Base-by-base conservation (phyloP, 1,140 invertebrate genomes). In the Polypedilum vanderplanki region DNA sequence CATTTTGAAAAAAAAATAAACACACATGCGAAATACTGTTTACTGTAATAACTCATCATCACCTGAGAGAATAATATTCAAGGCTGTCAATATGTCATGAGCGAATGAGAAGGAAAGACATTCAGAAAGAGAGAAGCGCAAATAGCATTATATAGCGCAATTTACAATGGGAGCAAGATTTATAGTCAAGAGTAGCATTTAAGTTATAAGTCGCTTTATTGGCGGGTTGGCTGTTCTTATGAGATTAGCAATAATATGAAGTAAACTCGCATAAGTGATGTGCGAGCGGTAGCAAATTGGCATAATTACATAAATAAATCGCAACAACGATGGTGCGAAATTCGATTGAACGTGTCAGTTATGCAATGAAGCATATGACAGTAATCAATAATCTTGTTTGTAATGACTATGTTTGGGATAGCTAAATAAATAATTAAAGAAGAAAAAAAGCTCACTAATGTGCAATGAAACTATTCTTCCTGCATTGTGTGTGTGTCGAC, bases 241-340 rank as follows among this genome's bases (percentile, higher is more conserved):
- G 10, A 57, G 46, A 57, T 57, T 57, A 57, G n/a, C 46, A 57
- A 57, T 1, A 12, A 15, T 57, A 57, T 1, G 12, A 57, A 57
- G 7, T 15, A 15, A 57, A 57, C 46, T 57, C n/a, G 1, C 24
- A 33, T 33, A n/a, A 57, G 46, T 57, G 46, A 12, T n/a, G n/a
- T n/a, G 12, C 46, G n/a, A 3, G 15, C 46, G n/a, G 46, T 12
- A 57, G 46, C 12, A 57, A 57, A n/a, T 57, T 57, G 46, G 12
- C 46, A 57, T 57, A 57, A 57, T 57, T 57, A 57, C 46, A 57
- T 57, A 57, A 33, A 57, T 57, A 57, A n/a, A 57, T 57, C 8
- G n/a, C 4, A 57, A 57, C 15, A n/a, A 57, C n/a, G 12, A 57
- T 57, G n/a, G 46, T 57, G 46, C 10, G n/a, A 57, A 57, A 1